Conservation (phyloP, 2,797 vertebrate species). For the Megaceryle alcyon region DNA sequence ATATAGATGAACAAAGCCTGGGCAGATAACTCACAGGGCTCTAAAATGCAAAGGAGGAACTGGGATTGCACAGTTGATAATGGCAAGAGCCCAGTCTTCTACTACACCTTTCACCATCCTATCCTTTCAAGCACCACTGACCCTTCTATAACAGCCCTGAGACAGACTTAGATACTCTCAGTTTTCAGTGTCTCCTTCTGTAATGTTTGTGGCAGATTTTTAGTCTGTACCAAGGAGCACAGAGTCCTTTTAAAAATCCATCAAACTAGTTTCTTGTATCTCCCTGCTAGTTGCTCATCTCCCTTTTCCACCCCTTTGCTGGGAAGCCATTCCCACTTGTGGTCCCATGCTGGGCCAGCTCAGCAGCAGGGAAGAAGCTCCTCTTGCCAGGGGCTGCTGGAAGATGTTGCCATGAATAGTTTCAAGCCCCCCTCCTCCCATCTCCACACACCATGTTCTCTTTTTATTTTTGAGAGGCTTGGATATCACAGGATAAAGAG, state of each 20-base stretch:
- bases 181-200: background rate
- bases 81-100: background rate
- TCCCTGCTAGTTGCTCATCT: background rate
- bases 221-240: background rate
- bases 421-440: background rate
- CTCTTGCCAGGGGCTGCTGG: background rate
- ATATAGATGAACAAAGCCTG: background rate
- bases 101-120: background rate
- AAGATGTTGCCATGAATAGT: background rate
- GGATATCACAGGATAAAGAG: slow-evolving; percentile 72
- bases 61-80: background rate
- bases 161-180: background rate
- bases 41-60: background rate
- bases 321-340: background rate
- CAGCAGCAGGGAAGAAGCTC: background rate
- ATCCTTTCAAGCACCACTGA: background rate
- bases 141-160: background rate
- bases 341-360: background rate
- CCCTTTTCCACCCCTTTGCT: background rate
- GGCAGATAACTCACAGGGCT: background rate
- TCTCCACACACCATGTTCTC: background rate
- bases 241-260: background rate
- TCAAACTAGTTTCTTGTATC: no score
- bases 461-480: slow-evolving; percentile 58
- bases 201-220: background rate